Evolutionary conservation across 2,113 vertebrate species (phyloP).

Genomic region (Australoheros scitulus): DNA sequence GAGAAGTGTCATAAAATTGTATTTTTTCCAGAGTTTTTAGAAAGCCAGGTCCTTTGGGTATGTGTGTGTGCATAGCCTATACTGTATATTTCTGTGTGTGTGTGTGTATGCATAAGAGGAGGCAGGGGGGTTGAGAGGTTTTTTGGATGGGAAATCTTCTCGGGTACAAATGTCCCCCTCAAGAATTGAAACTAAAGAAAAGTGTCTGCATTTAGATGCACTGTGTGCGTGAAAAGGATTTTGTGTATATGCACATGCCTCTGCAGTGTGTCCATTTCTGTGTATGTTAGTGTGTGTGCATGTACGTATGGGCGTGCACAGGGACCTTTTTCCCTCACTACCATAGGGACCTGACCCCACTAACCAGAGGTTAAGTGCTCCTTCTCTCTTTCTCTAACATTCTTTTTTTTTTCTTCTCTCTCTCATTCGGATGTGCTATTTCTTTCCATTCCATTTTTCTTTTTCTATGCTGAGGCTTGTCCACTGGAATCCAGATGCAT

Average conservation of each 20-base stretch:
- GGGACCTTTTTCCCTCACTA: constrained; percentile 53
- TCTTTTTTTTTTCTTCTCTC: constrained; percentile 56
- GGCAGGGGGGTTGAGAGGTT: background rate
- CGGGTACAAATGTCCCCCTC: constrained; percentile 18
- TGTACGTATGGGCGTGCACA: constrained; percentile 1
- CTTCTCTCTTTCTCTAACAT: constrained; percentile 62
- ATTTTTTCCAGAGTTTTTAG: background rate
- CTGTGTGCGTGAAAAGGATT: constrained; percentile 32
- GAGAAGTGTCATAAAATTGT: background rate
- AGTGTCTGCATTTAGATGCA: constrained; percentile 32
- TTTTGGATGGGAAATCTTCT: constrained; percentile 31
- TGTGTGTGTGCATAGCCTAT: background rate
- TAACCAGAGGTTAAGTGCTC: constrained; percentile 78
- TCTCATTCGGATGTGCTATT: constrained; percentile 45
- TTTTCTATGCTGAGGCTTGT: constrained; percentile 6
- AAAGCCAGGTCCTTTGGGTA: background rate
- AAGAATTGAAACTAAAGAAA: constrained; percentile 49
- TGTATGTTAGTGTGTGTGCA: background rate
- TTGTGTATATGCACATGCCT: constrained; percentile 34
- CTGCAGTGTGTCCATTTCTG: constrained; percentile 10
- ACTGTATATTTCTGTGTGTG: background rate
- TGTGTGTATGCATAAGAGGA: background rate
- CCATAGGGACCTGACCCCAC: constrained; percentile 70
- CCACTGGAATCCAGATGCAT: background rate
- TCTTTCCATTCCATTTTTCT: constrained; percentile 30